Base-by-base conservation (phyloP, 2,113 vertebrate species). In the Chaetodon auriga region DNA sequence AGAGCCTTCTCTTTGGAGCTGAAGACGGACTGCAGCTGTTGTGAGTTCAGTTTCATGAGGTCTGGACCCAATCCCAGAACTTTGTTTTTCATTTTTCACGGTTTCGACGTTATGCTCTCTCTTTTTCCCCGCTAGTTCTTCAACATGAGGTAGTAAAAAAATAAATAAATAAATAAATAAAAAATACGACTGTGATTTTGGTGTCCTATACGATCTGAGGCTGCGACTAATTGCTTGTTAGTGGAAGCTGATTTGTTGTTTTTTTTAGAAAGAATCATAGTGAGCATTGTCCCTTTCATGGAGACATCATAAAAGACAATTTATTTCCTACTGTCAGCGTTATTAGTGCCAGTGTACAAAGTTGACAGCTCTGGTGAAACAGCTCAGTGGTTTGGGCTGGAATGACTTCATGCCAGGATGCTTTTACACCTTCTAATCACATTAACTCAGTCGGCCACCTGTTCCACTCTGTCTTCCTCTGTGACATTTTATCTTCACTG, bases 41-140 rank as follows among this genome's bases (percentile, higher is more conserved):
- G 68, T 86, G 91, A 90, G 82, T 89, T 92, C 70, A 35, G 78
- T 92, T 94, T 93, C 87, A 90, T 85, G 89, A 92, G 82, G 75
- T 86, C 72, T 94, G 92, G 93, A 92, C 78, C 57, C 61, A 55
- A 16, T 86, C 85, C 88, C 91, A 30, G 83, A 89, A 91, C 87
- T 74, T 90, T 82, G 82, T 82, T 93, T 89, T 84, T 91, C 65
- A 91, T 87, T 81, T 81, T 92, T 86, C 70, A 84, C 87, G 84
- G 78, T 89, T 90, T 81, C 25, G 11, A 68, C 43, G 48, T 77
- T 72, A 69, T 82, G 54, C 83, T 85, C 81, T 78, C 75, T 74
- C 58, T 75, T 84, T 80, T 80, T 69, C 66, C 48, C 41, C 63
- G 69, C 81, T 86, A 70, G 73, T 84, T 79, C 57, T 73, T 90